Conservation (phyloP, 2,888 invertebrate species). For the Drosophila villosipedis region DNA sequence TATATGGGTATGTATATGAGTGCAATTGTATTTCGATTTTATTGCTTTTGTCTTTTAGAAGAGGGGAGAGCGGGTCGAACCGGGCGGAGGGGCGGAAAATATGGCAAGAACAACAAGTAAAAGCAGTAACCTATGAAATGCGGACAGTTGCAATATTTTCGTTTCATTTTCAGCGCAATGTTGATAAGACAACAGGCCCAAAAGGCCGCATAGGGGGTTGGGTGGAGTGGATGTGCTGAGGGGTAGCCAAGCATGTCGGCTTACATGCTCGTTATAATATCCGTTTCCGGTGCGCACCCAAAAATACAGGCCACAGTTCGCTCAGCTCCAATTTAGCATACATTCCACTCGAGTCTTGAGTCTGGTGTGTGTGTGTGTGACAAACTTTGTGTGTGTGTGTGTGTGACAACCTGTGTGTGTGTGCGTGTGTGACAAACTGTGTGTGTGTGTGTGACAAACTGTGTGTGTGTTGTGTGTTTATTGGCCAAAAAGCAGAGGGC, state of each 20-base stretch:
- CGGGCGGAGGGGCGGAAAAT: background rate
- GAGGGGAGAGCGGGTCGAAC: background rate
- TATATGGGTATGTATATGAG: constrained; percentile 6
- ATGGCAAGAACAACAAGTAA: constrained; percentile 22
- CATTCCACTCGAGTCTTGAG: constrained; percentile 35
- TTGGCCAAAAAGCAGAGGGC: constrained; percentile 64
- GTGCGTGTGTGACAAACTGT: background rate
- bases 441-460: constrained; percentile 5
- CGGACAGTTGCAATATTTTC: constrained; percentile 77
- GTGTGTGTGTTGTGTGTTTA: constrained; percentile 42
- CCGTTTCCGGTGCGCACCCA: constrained; percentile 56
- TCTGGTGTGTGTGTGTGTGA: constrained; percentile 1
- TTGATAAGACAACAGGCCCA: constrained; percentile 68
- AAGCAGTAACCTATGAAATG: constrained; percentile 43
- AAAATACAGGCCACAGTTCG: constrained; percentile 46
- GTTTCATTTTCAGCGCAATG: constrained; percentile 72
- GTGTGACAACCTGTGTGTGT: background rate
- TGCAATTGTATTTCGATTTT: constrained; percentile 80
- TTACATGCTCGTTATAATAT: constrained; percentile 67
- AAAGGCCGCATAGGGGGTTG: background rate
- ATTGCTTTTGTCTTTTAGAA: constrained; percentile 74
- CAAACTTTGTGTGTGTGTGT: background rate
- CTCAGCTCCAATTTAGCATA: constrained; percentile 57
- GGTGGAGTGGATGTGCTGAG: background rate
- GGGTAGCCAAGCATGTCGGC: constrained; percentile 32